Conservation (phyloP, 2,797 vertebrate genomes). For the Gobionotothen gibberifrons region DNA sequence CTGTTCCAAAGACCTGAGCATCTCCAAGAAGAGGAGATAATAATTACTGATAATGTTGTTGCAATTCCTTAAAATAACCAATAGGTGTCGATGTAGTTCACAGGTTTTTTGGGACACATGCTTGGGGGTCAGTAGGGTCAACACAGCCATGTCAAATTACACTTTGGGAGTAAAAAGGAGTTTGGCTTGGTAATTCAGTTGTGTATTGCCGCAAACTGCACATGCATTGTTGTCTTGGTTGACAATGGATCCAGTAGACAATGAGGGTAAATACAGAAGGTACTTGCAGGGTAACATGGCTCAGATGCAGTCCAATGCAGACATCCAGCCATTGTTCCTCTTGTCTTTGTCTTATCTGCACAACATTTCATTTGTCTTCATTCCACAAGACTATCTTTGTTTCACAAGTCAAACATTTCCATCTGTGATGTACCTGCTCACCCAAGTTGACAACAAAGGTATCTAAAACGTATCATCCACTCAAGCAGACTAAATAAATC, state of each 20-base stretch:
- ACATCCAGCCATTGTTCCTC: not conserved
- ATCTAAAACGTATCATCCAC: not conserved
- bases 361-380: not conserved
- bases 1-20: slow-evolving; percentile 9
- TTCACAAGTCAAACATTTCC: slow-evolving; percentile 11
- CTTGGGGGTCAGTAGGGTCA: slow-evolving; percentile 18
- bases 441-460: slow-evolving; percentile 6
- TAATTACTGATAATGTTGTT: slow-evolving; percentile 24
- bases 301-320: not conserved
- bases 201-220: slow-evolving; percentile 2
- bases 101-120: slow-evolving; percentile 5
- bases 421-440: not conserved
- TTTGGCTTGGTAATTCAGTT: not conserved
- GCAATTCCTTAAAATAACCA: slow-evolving; percentile 33
- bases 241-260: not conserved
- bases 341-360: slow-evolving; percentile 16
- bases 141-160: not conserved
- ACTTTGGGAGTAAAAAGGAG: not conserved
- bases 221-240: not conserved
- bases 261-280: not conserved
- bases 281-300: slow-evolving; percentile 17
- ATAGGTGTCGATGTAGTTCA: slow-evolving; percentile 47
- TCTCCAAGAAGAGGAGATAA: slow-evolving; percentile 11
- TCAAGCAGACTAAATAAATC: no score
- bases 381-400: slow-evolving; percentile 7